These are phyloP conservation scores for Geophilus truncorum DNA, from an alignment of 2,888 invertebrate genomes.

Conservation along the genomic window DNA sequence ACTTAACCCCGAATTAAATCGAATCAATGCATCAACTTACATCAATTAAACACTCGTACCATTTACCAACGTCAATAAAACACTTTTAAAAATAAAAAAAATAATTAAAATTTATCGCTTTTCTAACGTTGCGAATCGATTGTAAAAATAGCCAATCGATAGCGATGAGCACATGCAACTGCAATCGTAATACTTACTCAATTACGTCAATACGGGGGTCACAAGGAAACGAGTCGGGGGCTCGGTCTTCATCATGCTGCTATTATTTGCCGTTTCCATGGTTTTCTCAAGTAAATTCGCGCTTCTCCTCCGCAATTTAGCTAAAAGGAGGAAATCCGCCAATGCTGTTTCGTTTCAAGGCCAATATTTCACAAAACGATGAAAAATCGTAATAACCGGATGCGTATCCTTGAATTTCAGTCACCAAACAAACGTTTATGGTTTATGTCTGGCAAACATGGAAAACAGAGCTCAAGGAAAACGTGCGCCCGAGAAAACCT, in stretches of 20 bases:
- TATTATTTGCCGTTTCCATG: background rate
- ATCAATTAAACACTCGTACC: background rate
- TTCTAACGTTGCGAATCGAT: background rate
- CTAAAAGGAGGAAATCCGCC: background rate
- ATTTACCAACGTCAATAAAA: background rate
- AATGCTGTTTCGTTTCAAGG: background rate
- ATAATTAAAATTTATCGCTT: too few relatives aligned
- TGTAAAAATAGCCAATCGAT: background rate
- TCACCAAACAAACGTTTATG: background rate
- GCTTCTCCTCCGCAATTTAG: background rate
- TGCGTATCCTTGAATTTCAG: slow-evolving; percentile 13
- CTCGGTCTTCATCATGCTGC: background rate
- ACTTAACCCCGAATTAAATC: background rate
- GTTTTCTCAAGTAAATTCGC: background rate
- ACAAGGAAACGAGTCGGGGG: background rate
- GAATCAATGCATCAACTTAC: background rate
- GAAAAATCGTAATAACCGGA: background rate
- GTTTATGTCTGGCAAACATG: background rate
- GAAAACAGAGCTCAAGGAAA: background rate
- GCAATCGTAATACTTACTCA: background rate
- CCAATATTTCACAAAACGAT: background rate
- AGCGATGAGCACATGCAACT: background rate
- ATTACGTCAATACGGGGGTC: slow-evolving; percentile 6
- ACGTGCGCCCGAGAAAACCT: background rate
- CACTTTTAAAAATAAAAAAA: background rate